phyloP scores from a whole-genome alignment of 2,113 vertebrate genomes.

The Crocuta crocuta region DNA sequence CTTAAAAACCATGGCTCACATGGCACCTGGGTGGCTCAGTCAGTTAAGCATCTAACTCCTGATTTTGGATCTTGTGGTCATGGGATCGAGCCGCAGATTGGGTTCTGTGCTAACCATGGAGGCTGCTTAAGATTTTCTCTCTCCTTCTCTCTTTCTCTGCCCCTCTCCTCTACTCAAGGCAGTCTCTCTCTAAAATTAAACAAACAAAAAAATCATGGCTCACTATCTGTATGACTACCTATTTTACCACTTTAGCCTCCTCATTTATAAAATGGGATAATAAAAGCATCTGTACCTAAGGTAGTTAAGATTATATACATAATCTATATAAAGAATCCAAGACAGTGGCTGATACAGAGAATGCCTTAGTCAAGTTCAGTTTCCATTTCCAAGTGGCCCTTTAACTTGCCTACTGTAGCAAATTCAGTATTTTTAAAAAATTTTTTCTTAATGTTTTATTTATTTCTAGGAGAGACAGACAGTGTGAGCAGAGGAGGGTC shows the following conservation, averaged over 20 bases:
- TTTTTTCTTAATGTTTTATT: no score
- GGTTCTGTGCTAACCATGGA: no score
- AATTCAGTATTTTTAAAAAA: constrained; percentile 20
- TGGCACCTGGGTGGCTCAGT: no score
- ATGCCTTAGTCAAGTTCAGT: constrained; percentile 14
- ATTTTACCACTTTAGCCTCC: not conserved
- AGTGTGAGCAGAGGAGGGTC: no score
- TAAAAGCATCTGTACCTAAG: not conserved
- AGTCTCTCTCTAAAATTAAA: no score
- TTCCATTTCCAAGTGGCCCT: not conserved
- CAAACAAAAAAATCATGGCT: not conserved
- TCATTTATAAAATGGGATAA: not conserved
- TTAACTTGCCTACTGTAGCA: constrained; percentile 26
- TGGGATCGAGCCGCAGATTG: no score
- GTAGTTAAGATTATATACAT: not conserved
- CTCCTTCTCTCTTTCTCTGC: no score
- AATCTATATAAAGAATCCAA: not conserved
- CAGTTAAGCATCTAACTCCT: no score
- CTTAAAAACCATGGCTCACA: constrained; percentile 37
- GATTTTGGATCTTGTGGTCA: no score
- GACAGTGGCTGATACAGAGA: not conserved
- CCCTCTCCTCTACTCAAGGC: no score
- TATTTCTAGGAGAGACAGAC: no score
- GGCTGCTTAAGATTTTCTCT: no score
- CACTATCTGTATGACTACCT: not conserved